phyloP scores from a whole-genome alignment of 2,888 invertebrate species.

The Hypselothyrea guttata region DNA sequence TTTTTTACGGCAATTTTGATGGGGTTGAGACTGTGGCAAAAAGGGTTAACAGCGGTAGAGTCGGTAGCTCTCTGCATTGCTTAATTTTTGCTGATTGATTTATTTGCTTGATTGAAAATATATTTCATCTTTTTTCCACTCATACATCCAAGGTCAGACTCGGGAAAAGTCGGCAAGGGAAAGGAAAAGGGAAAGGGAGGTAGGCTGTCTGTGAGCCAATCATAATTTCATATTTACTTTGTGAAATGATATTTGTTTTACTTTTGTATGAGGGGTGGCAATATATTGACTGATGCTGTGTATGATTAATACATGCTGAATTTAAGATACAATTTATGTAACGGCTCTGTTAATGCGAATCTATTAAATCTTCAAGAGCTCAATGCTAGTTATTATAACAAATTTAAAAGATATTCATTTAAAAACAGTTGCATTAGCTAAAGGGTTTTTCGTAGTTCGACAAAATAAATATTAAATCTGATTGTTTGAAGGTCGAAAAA shows the following conservation, averaged over 20 bases:
- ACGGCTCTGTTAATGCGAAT: too few species aligned
- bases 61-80: conserved; percentile 14
- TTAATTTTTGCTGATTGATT: conserved; percentile 58
- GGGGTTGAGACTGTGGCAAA: conserved; percentile 30
- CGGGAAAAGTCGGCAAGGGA: conserved; percentile 2
- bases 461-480: too few species aligned
- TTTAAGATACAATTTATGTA: too few species aligned
- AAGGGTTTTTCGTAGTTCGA: too few species aligned
- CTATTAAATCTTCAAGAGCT: too few species aligned
- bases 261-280: conserved; percentile 28
- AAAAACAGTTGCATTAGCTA: too few species aligned
- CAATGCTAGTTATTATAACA: too few species aligned
- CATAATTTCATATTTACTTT: conserved; percentile 74
- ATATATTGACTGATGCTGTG: conserved; percentile 13
- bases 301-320: not conserved
- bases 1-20: conserved; percentile 47
- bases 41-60: conserved; percentile 27
- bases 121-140: conserved; percentile 26
- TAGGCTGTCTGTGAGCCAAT: conserved; percentile 44
- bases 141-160: conserved; percentile 1
- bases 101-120: conserved; percentile 47
- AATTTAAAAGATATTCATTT: too few species aligned
- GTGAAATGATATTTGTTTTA: conserved; percentile 70
- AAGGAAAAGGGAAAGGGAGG: conserved; percentile 13
- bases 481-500: too few species aligned